Evolutionary conservation across 1,140 invertebrate species (phyloP).

Genomic region (Panulirus ornatus): DNA sequence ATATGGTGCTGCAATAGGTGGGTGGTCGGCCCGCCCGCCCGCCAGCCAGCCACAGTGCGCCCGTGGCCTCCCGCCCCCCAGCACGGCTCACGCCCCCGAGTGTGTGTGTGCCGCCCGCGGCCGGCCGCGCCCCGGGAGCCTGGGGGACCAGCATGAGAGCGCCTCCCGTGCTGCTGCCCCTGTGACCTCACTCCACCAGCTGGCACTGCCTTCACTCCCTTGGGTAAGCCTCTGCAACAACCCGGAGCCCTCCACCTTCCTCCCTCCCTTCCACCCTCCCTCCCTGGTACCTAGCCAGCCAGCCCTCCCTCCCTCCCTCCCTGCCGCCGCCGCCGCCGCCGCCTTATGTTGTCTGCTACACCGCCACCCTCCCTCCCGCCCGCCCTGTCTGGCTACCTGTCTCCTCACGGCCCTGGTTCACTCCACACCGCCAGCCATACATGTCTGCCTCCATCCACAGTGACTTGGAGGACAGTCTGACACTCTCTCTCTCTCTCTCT

Average conservation of each 20-base stretch:
- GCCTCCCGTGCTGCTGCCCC: conserved; percentile 66
- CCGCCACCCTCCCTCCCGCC: conserved; percentile 1
- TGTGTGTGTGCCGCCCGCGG: conserved; percentile 61
- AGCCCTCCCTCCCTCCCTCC: neutral
- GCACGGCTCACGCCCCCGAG: conserved; percentile 39
- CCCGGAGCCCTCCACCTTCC: neutral
- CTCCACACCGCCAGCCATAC: neutral
- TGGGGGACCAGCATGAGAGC: conserved; percentile 69
- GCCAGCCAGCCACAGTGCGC: conserved; percentile 46
- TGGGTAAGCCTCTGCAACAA: conserved; percentile 45
- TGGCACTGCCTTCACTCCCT: conserved; percentile 59
- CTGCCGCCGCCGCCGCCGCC: neutral
- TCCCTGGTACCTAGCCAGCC: neutral
- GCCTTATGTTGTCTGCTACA: conserved; percentile 66
- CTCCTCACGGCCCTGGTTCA: too few species aligned
- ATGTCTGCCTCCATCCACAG: neutral
- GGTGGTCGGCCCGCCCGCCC: conserved; percentile 19
- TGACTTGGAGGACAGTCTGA: too few species aligned
- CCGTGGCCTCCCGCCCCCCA: conserved; percentile 35
- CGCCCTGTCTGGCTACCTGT: neutral
- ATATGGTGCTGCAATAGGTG: conserved; percentile 58
- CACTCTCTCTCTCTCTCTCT: too few species aligned
- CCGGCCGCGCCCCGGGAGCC: conserved; percentile 62
- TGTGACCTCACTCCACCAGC: conserved; percentile 64
- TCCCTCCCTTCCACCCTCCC: neutral